Conservation (phyloP, 2,113 vertebrate species). For the Tyto alba region DNA sequence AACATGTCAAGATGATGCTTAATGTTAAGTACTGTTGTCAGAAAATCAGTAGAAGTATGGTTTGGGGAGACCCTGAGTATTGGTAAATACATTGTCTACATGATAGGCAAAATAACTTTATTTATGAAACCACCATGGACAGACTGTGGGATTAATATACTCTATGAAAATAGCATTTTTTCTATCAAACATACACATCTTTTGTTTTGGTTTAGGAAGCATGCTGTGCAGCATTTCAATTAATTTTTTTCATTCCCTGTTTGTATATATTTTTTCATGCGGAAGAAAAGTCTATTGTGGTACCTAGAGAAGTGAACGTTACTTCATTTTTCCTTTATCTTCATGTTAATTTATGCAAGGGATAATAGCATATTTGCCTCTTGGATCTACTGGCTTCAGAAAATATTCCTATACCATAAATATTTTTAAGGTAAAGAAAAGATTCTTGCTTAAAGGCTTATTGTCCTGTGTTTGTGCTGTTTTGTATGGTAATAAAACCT, state of each 20-base stretch:
- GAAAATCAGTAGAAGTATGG: neutral
- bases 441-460: neutral
- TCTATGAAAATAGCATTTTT: neutral
- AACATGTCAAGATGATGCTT: neutral
- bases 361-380: constrained; percentile 3
- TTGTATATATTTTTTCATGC: constrained; percentile 17
- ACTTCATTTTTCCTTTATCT: constrained; percentile 13
- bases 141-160: neutral
- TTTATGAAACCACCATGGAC: neutral
- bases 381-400: neutral
- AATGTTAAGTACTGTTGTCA: neutral
- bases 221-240: neutral
- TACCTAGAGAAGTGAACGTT: constrained; percentile 37
- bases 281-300: constrained; percentile 52
- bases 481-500: neutral
- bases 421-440: neutral
- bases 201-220: neutral
- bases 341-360: constrained; percentile 43
- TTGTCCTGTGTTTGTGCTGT: neutral
- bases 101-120: neutral
- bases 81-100: neutral
- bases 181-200: neutral
- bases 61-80: neutral
- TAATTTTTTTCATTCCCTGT: neutral
- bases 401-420: neutral